Base-by-base conservation (phyloP, 2,797 vertebrate species). In the Catamblyrhynchus diadema region DNA sequence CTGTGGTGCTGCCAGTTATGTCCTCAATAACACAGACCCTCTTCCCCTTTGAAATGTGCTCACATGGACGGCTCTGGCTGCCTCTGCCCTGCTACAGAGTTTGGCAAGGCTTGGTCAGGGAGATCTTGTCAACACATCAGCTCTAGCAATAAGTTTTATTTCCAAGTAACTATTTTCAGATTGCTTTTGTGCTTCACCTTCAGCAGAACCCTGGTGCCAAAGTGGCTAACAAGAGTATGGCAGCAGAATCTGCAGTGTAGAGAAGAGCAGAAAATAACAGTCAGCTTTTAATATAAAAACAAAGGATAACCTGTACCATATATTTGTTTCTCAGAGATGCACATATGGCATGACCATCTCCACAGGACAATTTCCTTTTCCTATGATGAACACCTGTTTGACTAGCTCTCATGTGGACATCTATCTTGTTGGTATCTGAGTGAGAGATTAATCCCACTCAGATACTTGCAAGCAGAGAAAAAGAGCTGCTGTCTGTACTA, bases 161-260 rank as follows among this genome's bases (percentile, higher is more conserved):
- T 54, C 47, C 44, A 86, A 59, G 18, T 42, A 64, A 33, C 8
- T 75, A 0, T 51, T 83, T 79, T 81, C 27, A 60, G 32, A 39
- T 33, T 50, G 30, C 9, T 45, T 64, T 89, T 81, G 32, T 75
- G 33, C 33, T 79, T 90, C 24, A n/a, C 32, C 24, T 81, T 64
- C 66, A 79, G 64, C 44, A 83, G 62, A 72, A 84, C 4, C 9
- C 27, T 45, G 14, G 20, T 22, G 47, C 6, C 1, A 32, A 48
- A 28, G 19, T 9, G 10, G 8, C 27, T 41, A 67, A 8, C 8
- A 41, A 56, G 33, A 59, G 2, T 27, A 44, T 2, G 75, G 39
- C 57, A 65, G 39, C 32, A 62, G 41, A 12, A 8, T 66, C 47
- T 44, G n/a, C 0, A 0, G 13, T 51, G 12, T 20, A 50, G 45